Base-by-base conservation (phyloP, 2,797 vertebrate genomes). In the Chrosomus eos region DNA sequence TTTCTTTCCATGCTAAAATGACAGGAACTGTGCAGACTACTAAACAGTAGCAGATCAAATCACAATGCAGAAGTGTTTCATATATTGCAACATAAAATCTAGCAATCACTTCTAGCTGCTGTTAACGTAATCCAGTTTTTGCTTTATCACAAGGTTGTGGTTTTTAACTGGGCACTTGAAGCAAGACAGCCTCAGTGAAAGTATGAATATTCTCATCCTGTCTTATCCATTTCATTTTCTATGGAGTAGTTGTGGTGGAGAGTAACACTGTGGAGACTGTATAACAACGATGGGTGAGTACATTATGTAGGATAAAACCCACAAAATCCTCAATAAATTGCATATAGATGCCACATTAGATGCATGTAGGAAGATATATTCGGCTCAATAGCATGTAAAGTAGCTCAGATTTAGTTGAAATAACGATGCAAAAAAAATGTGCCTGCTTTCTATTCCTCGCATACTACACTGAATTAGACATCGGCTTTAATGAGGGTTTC, bases 401-500 rank as follows among this genome's bases (percentile, higher is more conserved):
- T 40, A 33, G 38, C 62, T 28, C 51, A 36, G n/a, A 53, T 68
- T 51, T 31, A 45, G 70, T 77, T 74, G 2, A 74, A 80, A 82
- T 85, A 38, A 72, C 67, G 83, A 14, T 55, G 51, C 45, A 48
- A 79, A 84, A 62, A 78, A 48, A 60, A 26, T 68, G 0, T 43
- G 21, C 53, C 78, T 80, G 36, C 31, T 21, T 68, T 58, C 87
- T 87, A 82, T 86, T 81, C 83, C 86, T 91, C 86, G 82, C 33
- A 66, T 89, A 83, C 87, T 86, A 83, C 80, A 28, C 84, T 87
- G 80, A 76, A 86, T 91, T 85, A 91, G 78, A 64, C 60, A 77
- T 86, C 83, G 73, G 62, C 88, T 88, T 90, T 93, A 93, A 93
- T 90, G 88, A 94, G 92, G 88, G 94, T 94, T 94, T 90, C 95